Evolutionary conservation across 2,797 vertebrate genomes (phyloP).

Genomic region (Hydrophis major): DNA sequence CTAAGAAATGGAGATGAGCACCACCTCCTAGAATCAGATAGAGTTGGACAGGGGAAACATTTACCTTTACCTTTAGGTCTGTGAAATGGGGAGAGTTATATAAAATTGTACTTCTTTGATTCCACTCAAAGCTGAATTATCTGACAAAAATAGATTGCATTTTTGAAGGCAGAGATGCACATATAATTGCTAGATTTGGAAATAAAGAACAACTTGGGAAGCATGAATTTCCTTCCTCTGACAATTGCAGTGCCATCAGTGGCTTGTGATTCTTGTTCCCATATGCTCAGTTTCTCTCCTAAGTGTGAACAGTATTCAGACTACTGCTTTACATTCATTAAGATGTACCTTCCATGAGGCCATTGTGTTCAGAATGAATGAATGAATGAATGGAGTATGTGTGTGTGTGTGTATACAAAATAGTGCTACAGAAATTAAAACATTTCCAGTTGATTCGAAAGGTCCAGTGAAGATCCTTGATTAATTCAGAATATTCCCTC

Average conservation of each 20-base stretch:
- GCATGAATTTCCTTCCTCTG: background rate
- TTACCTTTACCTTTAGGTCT: background rate
- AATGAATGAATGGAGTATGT: background rate
- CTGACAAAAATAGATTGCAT: background rate
- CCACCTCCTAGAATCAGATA: background rate
- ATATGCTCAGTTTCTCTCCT: background rate
- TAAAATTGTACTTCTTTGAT: background rate
- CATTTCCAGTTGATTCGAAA: background rate
- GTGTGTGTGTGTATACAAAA: no score
- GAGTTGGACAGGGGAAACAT: background rate
- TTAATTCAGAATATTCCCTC: background rate
- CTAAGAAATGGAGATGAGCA: background rate
- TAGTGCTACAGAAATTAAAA: background rate
- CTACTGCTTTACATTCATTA: background rate
- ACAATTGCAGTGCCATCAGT: background rate
- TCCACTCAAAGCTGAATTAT: background rate
- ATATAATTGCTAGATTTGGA: background rate
- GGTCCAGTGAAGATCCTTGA: background rate
- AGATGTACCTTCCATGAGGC: background rate
- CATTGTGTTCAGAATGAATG: background rate
- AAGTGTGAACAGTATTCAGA: background rate
- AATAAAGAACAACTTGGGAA: background rate
- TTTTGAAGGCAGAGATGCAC: background rate
- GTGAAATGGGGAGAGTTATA: background rate
- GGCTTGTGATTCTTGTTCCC: background rate